phyloP scores from a whole-genome alignment of 2,888 invertebrate species.

The Allygus modestus region DNA sequence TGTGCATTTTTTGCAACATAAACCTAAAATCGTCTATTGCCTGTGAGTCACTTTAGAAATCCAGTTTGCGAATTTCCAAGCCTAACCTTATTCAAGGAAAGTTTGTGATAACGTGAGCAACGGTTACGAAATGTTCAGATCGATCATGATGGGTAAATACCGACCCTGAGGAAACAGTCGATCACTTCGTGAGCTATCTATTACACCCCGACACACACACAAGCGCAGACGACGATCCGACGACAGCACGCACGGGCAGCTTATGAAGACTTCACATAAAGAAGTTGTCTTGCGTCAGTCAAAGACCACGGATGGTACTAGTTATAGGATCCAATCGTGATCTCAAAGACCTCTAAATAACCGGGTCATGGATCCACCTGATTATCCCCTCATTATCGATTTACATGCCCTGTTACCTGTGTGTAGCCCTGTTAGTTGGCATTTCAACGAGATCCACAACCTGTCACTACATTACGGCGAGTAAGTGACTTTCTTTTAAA shows the following conservation, averaged over 20 bases:
- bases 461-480: too few relatives aligned
- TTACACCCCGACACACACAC: background rate
- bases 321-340: constrained; percentile 42
- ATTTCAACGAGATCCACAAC: background rate
- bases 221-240: background rate
- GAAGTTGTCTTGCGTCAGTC: constrained; percentile 31
- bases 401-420: background rate
- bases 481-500: too few relatives aligned
- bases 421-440: constrained; percentile 4
- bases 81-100: background rate
- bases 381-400: constrained; percentile 26
- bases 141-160: constrained; percentile 22
- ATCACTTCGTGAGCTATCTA: constrained; percentile 1
- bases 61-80: too few relatives aligned
- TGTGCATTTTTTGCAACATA: too few relatives aligned
- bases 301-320: constrained; percentile 43
- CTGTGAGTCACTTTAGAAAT: too few relatives aligned
- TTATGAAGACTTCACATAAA: constrained; percentile 25
- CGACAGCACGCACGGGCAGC: background rate
- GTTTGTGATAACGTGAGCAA: constrained; percentile 13
- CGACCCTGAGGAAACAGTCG: background rate
- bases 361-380: constrained; percentile 40
- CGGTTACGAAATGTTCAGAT: background rate
- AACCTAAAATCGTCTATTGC: too few relatives aligned
- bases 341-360: constrained; percentile 41